Evolutionary conservation across 2,888 invertebrate genomes (phyloP), one percentile per base, ranked within the genome.

Genomic region (Zaprionus bogoriensis): DNA sequence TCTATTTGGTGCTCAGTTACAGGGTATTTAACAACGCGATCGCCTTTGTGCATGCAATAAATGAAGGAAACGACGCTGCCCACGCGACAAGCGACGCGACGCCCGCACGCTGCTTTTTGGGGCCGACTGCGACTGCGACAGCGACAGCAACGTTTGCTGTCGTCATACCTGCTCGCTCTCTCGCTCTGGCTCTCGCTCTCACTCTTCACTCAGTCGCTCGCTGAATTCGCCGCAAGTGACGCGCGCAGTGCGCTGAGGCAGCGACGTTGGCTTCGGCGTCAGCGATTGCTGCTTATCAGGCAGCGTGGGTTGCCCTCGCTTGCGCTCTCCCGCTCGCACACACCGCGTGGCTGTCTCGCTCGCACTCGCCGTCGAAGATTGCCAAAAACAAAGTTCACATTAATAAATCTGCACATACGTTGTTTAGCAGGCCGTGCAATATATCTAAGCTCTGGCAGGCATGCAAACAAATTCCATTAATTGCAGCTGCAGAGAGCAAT

Each of bases 391-490:
- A 50, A 64, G 45, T 64, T 64, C 38, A 51, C 50, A 48, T 65
- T 62, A 60, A 74, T 69, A 64, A 72, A 72, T 72, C 55, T 73
- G 72, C 69, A 72, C 55, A 64, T 60, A 68, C 59, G 48, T 58
- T 57, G 50, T 51, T 69, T 60, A 46, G 60, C 44, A 38, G 30
- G 7, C 12, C 42, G 22, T 47, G 46, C 67, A 64, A 57, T 72
- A 30, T 68, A 72, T 68, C 72, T 60, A 30, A 5, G 53, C 53
- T 68, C 68, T 72, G 74, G 74, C 68, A 67, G 67, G 25, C 36
- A 74, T 38, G 51, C 73, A 52, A 75, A 75, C 62, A 63, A 63
- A 69, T 77, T 72, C 67, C 55, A 74, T 74, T 83, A 81, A 78
- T 81, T 74, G 55, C 45, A 23, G 5, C 12, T 12, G 47, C n/a